Evolutionary conservation across 2,113 vertebrate genomes (phyloP), one percentile per base, ranked within the genome.

Genomic region (Motacilla tschutschensis): DNA sequence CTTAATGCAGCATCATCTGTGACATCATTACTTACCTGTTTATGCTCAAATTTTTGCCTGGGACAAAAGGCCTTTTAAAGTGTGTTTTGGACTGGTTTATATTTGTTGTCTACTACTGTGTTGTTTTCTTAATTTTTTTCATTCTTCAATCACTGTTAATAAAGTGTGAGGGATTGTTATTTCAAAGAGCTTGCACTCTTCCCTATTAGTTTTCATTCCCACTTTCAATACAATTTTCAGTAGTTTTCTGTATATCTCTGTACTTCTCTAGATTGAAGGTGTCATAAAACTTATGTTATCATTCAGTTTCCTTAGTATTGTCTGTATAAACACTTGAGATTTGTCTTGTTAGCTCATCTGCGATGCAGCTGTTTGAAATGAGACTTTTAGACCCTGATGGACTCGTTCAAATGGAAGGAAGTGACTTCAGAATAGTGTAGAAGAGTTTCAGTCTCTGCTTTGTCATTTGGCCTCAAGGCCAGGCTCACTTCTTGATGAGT

Each of bases 321-420:
- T 87, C 31, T 87, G 20, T 47, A 31, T 77, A 89, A 85, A 69
- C 35, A 43, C 36, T 87, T 7, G 29, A 48, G 60, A 86, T 84
- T 86, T 86, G 36, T 85, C 80, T 85, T 84, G 36, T 81, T 91
- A 89, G 74, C 38, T 82, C 64, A 66, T 89, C 29, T 7, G 15
- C 65, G 50, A 60, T 84, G 57, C 64, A 93, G 60, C 60, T 88
- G 84, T 84, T 79, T 79, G 53, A 87, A 76, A 62, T 55, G 71
- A 81, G 47, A 48, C 24, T 67, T 73, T 69, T 25, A 79, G 58
- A 86, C 38, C 31, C 47, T 43, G 17, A 47, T 72, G 55, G 48
- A 79, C 63, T 86, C 79, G 59, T 86, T 86, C 43, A 76, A 75
- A 77, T 70, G 69, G 41, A 55, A 70, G 62, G 58, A 72, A 75